phyloP scores from a whole-genome alignment of 2,797 vertebrate genomes.

The Lepilemur ruficaudatus region DNA sequence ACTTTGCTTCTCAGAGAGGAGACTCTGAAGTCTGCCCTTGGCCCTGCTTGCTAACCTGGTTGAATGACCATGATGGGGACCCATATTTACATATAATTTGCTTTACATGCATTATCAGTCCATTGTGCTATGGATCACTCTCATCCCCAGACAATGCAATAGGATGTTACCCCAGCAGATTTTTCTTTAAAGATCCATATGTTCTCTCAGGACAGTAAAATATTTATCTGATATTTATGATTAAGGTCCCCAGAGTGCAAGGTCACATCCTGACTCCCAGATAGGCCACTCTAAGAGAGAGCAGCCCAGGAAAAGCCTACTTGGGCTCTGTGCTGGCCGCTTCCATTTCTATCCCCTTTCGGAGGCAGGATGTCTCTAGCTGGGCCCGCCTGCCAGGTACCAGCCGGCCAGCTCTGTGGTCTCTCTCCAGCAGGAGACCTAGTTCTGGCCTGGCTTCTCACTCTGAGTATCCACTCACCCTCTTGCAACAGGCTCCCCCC shows the following conservation, averaged over 20 bases:
- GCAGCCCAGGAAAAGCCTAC: neutral
- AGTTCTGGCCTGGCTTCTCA: neutral
- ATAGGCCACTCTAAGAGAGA: neutral
- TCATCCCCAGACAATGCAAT: slow-evolving; percentile 77
- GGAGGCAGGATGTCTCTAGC: neutral
- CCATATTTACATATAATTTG: slow-evolving; percentile 78
- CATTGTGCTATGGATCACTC: slow-evolving; percentile 74
- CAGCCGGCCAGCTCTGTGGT: slow-evolving; percentile 5
- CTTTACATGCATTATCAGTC: slow-evolving; percentile 77
- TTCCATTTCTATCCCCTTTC: slow-evolving; percentile 30
- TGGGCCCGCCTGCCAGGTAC: neutral
- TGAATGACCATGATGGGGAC: slow-evolving; percentile 71
- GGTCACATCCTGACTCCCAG: slow-evolving; percentile 47
- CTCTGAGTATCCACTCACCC: neutral
- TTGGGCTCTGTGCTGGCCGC: neutral
- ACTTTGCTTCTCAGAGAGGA: slow-evolving; percentile 51
- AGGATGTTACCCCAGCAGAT: slow-evolving; percentile 70
- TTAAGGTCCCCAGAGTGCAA: slow-evolving; percentile 51
- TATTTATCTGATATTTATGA: slow-evolving; percentile 77
- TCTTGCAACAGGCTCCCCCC: neutral
- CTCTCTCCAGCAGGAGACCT: neutral
- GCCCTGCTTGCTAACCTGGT: slow-evolving; percentile 53
- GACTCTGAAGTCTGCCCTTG: slow-evolving; percentile 61
- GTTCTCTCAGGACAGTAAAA: slow-evolving; percentile 78
- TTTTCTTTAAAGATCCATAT: slow-evolving; percentile 63